Base-by-base conservation (phyloP, 2,888 invertebrate genomes). In the Limenitis camilla region DNA sequence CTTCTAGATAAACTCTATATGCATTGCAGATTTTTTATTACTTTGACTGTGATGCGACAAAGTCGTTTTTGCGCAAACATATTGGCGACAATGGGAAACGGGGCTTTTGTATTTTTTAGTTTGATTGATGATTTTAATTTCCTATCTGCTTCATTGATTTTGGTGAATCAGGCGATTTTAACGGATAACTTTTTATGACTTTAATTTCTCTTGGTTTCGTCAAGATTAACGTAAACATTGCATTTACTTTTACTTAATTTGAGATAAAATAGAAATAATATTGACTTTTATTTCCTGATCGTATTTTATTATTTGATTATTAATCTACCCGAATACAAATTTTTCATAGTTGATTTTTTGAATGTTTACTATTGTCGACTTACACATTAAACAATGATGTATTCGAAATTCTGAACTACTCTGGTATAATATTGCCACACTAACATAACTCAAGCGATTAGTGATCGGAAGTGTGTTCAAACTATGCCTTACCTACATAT, bases 111-210 rank as follows among this genome's bases (percentile, higher is more conserved):
- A 79, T 81, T 85, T 84, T 86, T 85, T 79, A 78, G 76, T 84
- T 86, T 86, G 86, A 86, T 86, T 86, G 86, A 86, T 86, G 86
- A 82, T 86, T 84, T 86, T 86, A 85, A 84, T 86, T 86, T 86
- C 82, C 83, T 80, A 79, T 83, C 81, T 78, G 78, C 76, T 74
- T 78, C 78, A 76, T 76, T 76, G 78, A 74, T 76, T 81, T 72
- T 69, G 62, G 63, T 49, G 57, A 55, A 53, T 58, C 55, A 59
- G 52, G 55, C 56, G 42, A 53, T 42, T 57, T 55, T 55, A 55
- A 39, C 36, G 29, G 27, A 40, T 19, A 46, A 29, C 40, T 41
- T 40, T 19, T 46, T 11, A 29, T 50, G 44, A 19, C 44, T 51
- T 42, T 47, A 29, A 38, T 47, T 42, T 7, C 40, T 50, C 32